phyloP scores from a whole-genome alignment of 2,888 invertebrate genomes.

The Sabatieria punctata region DNA sequence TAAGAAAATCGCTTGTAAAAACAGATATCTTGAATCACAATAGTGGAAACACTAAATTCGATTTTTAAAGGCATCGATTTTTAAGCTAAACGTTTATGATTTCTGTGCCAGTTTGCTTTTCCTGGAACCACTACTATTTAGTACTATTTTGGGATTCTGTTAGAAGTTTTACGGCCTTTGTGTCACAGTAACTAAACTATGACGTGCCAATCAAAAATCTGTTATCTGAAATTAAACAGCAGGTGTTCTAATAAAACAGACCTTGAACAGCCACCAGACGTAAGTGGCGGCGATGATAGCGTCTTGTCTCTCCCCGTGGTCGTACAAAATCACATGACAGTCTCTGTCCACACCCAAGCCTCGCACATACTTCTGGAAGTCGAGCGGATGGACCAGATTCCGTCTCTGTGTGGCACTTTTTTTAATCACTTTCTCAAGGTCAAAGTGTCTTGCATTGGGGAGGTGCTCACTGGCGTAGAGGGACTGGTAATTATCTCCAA shows the following conservation, averaged over 20 bases:
- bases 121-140: too few species aligned
- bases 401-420: background rate
- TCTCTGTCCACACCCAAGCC: background rate
- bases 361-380: conserved; percentile 1
- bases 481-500: background rate
- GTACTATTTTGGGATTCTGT: too few species aligned
- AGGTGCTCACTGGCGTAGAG: background rate
- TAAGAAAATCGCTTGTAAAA: too few species aligned
- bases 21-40: too few species aligned
- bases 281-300: conserved; percentile 1
- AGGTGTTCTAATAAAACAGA: background rate
- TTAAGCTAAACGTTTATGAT: too few species aligned
- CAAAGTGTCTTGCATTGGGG: background rate
- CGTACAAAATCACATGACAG: conserved; percentile 6
- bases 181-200: too few species aligned
- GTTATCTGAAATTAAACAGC: too few species aligned
- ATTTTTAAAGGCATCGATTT: too few species aligned
- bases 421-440: background rate
- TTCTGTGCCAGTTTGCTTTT: background rate
- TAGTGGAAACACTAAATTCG: too few species aligned
- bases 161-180: too few species aligned
- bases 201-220: too few species aligned
- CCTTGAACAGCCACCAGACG: conserved; percentile 7
- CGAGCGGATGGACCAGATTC: background rate
- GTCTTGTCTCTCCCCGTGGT: background rate